These are phyloP conservation scores for Myotis brandtii DNA, from an alignment of 2,113 vertebrate species.

Conservation along the genomic window DNA sequence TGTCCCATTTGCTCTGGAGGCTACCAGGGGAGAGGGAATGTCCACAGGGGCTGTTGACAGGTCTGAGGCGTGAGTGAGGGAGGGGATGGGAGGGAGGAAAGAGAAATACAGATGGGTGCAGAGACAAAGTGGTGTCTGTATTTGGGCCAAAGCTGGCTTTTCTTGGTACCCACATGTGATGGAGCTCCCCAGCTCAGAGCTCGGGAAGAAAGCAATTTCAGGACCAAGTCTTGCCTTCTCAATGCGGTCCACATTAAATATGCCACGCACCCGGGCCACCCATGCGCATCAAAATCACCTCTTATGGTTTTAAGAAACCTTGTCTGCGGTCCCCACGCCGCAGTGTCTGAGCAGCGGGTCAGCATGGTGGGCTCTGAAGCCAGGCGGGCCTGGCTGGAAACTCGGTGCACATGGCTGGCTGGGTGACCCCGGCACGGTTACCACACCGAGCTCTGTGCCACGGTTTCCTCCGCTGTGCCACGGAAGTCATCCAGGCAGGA, in stretches of 20 bases:
- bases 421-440: not conserved
- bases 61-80: not conserved
- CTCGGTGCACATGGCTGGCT: fast-evolving
- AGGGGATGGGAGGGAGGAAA: not conserved
- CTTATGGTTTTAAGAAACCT: not conserved
- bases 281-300: not conserved
- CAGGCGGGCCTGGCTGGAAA: not conserved
- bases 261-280: not conserved
- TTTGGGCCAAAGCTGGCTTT: not conserved
- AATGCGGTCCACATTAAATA: fast-evolving
- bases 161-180: not conserved
- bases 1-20: not conserved
- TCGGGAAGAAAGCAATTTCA: not conserved
- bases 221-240: not conserved
- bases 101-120: not conserved
- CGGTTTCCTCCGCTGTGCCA: not conserved
- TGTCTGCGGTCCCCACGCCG: fast-evolving
- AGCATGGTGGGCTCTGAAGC: not conserved
- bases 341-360: not conserved
- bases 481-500: not conserved
- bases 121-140: not conserved
- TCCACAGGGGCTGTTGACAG: not conserved
- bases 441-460: not conserved
- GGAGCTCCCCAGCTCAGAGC: not conserved
- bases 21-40: not conserved